phyloP scores from a whole-genome alignment of 2,888 invertebrate genomes.

The Cordilura impudica region DNA sequence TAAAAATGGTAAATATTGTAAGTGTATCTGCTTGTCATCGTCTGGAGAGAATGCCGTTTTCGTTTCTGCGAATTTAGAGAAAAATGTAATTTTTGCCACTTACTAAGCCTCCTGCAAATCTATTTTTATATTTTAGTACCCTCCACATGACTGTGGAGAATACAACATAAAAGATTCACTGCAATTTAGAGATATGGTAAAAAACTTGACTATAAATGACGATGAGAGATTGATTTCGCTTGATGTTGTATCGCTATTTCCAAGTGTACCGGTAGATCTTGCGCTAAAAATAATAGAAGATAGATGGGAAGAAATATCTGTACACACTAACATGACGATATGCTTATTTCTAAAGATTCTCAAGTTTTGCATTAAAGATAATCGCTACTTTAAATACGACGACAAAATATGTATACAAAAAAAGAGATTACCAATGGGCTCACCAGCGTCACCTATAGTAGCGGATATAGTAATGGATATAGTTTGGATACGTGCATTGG shows the following conservation, averaged over 20 bases:
- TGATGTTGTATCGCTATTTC: conserved; percentile 28
- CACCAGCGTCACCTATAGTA: conserved; percentile 15
- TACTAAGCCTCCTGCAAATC: too few species aligned
- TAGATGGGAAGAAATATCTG: not conserved
- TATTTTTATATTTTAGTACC: too few species aligned
- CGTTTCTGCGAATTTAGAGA: too few species aligned
- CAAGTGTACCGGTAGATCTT: conserved; percentile 8
- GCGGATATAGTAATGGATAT: conserved; percentile 32
- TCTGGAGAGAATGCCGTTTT: too few species aligned
- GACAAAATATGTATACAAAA: not conserved
- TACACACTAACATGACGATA: conserved; percentile 8
- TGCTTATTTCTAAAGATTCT: conserved; percentile 3
- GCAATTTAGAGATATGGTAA: conserved; percentile 13
- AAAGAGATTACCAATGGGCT: conserved; percentile 20
- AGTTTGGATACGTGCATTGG: conserved; percentile 6
- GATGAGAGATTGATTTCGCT: conserved; percentile 4
- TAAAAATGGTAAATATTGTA: too few species aligned
- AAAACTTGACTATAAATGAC: too few species aligned
- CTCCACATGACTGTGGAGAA: too few species aligned
- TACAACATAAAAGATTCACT: not conserved
- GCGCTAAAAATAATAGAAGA: conserved; percentile 1
- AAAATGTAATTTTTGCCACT: too few species aligned
- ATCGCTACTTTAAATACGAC: not conserved
- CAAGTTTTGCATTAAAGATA: conserved; percentile 8
- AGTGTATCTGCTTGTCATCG: too few species aligned